Conservation (phyloP, 1,140 invertebrate genomes). For the Zaprionus nigranus region DNA sequence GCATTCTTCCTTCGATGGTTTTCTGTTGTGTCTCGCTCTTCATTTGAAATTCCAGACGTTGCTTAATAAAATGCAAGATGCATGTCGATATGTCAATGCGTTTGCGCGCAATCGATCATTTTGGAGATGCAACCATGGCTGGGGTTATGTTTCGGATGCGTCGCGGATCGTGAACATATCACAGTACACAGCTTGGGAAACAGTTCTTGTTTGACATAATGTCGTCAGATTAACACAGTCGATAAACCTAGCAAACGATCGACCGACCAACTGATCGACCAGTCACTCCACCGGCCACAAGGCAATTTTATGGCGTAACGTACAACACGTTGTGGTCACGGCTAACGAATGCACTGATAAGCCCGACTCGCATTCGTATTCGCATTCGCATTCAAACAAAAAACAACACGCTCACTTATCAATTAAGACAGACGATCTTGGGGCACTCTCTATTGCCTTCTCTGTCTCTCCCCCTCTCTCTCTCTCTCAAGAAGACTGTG, state of each 20-base stretch:
- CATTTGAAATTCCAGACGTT: constrained; percentile 79
- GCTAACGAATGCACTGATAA: constrained; percentile 59
- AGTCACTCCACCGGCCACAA: not conserved
- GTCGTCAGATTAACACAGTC: constrained; percentile 75
- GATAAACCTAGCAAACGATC: constrained; percentile 56
- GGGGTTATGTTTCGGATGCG: constrained; percentile 2
- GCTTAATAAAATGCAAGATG: constrained; percentile 83
- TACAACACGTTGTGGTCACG: constrained; percentile 74
- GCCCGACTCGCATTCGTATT: constrained; percentile 10
- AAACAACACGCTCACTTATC: constrained; percentile 50
- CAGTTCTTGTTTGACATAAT: constrained; percentile 80
- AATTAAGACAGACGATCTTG: constrained; percentile 60
- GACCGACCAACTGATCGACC: constrained; percentile 2
- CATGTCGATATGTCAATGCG: constrained; percentile 84
- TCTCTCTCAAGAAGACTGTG: not conserved
- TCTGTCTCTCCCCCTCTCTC: not conserved
- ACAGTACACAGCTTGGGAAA: constrained; percentile 38
- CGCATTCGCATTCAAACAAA: constrained; percentile 1
- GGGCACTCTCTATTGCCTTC: not conserved
- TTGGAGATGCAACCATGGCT: constrained; percentile 44
- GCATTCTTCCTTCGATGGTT: constrained; percentile 45
- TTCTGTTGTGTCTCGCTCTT: constrained; percentile 69
- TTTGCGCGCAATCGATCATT: constrained; percentile 84
- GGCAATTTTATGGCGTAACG: constrained; percentile 73
- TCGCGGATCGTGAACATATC: constrained; percentile 19